Percentiles rank a stretch among this genome's conserved stretches.
phyloP scores from a whole-genome alignment of 1,140 invertebrate genomes.

The Metopolophium dirhodum region DNA sequence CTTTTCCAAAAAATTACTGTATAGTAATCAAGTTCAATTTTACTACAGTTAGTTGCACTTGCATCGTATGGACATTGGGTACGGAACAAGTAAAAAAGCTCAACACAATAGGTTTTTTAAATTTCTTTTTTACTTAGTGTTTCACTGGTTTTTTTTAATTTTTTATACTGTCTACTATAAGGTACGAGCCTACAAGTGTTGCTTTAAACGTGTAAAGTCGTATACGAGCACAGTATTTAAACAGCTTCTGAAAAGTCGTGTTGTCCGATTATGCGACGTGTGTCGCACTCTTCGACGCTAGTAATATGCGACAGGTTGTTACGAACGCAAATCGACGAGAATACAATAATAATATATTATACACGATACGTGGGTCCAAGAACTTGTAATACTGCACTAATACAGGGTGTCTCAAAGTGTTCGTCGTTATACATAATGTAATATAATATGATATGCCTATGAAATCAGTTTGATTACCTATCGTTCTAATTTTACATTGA shows the following conservation, averaged over 20 bases:
- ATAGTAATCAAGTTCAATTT: background rate
- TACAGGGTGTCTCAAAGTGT: background rate
- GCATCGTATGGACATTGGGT: background rate
- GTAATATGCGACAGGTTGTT: background rate
- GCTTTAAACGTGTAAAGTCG: background rate
- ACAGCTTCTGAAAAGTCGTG: background rate
- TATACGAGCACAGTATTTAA: background rate
- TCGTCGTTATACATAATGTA: background rate
- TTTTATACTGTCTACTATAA: background rate
- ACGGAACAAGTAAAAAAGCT: too few relatives aligned
- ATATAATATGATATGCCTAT: background rate
- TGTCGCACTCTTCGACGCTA: background rate
- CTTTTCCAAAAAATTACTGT: background rate
- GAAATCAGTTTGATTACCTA: too few relatives aligned
- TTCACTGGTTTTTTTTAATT: background rate
- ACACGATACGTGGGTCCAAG: background rate
- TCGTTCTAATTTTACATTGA: too few relatives aligned
- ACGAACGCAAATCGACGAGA: background rate
- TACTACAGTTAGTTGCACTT: too few relatives aligned
- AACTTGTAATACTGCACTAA: background rate
- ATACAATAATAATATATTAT: background rate
- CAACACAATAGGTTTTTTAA: background rate
- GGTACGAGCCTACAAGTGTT: background rate
- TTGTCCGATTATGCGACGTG: background rate
- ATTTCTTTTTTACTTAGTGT: background rate